These are phyloP conservation scores for Drosophila bipectinata DNA, from an alignment of 1,140 invertebrate genomes.

Conservation along the genomic window DNA sequence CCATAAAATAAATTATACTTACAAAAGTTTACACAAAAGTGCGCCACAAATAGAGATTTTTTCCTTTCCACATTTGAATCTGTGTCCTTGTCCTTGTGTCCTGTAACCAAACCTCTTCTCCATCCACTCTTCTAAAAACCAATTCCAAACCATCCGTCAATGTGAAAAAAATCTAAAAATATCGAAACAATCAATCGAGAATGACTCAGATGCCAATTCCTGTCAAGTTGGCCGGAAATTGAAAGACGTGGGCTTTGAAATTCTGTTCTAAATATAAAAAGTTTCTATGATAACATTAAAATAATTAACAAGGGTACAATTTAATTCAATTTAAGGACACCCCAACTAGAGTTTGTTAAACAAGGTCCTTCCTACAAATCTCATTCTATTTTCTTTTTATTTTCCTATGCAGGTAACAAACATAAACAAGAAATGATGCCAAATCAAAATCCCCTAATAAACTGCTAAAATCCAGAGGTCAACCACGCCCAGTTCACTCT, in stretches of 20 bases:
- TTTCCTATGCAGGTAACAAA: conserved; percentile 41
- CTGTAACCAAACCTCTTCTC: neutral
- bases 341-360: neutral
- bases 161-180: conserved; percentile 49
- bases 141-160: conserved; percentile 31
- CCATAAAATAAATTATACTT: conserved; percentile 10
- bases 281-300: neutral
- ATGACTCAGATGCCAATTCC: conserved; percentile 49
- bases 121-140: neutral
- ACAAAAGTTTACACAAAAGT: conserved; percentile 1
- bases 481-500: conserved; percentile 4
- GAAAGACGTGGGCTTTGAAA: neutral
- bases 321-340: neutral
- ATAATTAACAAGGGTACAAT: neutral
- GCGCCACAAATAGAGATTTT: neutral
- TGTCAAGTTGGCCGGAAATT: conserved; percentile 22
- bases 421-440: conserved; percentile 42
- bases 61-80: neutral
- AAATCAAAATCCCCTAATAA: conserved; percentile 53
- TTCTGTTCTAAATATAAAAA: neutral
- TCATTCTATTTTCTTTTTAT: conserved; percentile 5
- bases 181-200: conserved; percentile 54
- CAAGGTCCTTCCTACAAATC: conserved; percentile 1
- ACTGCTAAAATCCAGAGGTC: conserved; percentile 53
- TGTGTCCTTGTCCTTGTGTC: neutral